phyloP scores from a whole-genome alignment of 2,888 invertebrate species.

The Leucophora obtusa region DNA sequence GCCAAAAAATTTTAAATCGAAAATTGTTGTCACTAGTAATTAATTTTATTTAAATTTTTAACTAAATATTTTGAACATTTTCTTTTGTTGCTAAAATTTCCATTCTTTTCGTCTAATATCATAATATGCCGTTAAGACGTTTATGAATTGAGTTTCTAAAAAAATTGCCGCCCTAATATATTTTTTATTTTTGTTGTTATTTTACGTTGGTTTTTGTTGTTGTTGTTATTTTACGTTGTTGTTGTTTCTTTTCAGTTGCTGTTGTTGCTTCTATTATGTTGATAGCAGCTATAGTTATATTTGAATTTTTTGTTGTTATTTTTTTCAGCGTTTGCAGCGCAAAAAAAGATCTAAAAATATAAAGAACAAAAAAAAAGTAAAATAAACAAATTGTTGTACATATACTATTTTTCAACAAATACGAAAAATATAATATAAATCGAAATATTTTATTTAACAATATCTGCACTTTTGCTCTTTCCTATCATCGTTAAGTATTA shows the following conservation, averaged over 20 bases:
- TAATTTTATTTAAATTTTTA: too few species aligned
- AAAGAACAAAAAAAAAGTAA: slow-evolving; percentile 40
- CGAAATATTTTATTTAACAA: too few species aligned
- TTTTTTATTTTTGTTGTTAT: neutral
- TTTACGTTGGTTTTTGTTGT: slow-evolving; percentile 25
- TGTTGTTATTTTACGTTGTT: slow-evolving; percentile 17
- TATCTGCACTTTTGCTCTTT: too few species aligned
- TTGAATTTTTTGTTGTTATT: slow-evolving; percentile 16
- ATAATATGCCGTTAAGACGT: too few species aligned
- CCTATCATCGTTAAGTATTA: too few species aligned
- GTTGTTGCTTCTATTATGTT: neutral
- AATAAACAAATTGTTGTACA: slow-evolving; percentile 44
- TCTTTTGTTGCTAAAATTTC: too few species aligned
- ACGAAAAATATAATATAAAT: too few species aligned
- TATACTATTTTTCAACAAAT: neutral
- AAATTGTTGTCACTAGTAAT: too few species aligned
- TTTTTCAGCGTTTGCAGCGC: slow-evolving; percentile 49
- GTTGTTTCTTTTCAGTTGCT: slow-evolving; percentile 12
- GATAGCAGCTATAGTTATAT: neutral
- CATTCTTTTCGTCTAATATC: too few species aligned
- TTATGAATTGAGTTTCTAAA: neutral
- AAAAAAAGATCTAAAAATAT: slow-evolving; percentile 61
- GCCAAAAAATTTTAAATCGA: too few species aligned
- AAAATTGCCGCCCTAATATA: neutral
- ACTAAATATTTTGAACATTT: too few species aligned